Evolutionary conservation across 1,140 invertebrate genomes (phyloP), one percentile per base, ranked within the genome.

Genomic region (Melitaea cinxia): DNA sequence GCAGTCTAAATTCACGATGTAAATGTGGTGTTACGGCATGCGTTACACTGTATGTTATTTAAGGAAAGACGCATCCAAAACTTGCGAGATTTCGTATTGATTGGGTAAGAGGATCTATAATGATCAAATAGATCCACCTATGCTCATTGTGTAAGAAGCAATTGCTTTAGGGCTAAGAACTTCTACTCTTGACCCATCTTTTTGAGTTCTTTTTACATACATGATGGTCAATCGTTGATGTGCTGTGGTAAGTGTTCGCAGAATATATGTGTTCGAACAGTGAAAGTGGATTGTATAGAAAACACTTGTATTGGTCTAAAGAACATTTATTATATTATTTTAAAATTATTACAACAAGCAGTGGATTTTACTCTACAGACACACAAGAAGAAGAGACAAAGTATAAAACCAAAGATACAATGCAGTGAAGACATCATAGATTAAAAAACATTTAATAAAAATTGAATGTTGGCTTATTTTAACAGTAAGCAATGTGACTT

Each of bases 1-100:
- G 75, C 37, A 78, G 39, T 42, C 76, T 71, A 24, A 78, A 78
- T 21, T 77, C 68, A 28, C 76, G 56, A 42, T 78, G 74, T 7
- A 37, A 33, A 58, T 81, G 73, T 7, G 49, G 19, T 2, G 57
- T 75, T 15, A 47, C n/a, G n/a, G n/a, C n/a, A n/a, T n/a, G n/a
- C n/a, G n/a, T n/a, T n/a, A n/a, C n/a, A n/a, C n/a, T 77, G 68
- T 78, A 78, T 0, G 76, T 77, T 10, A 82, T 82, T 19, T 76
- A 79, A 9, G 66, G 26, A 55, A 7, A 37, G 35, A 55, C 54
- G 15, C 60, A 63, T 69, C 55, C 60, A 64, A n/a, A 47, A 69
- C 55, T 63, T 68, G 3, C 66, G 2, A 0, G 59, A 63, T 58
- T 68, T 68, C 0, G 59, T 42, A 42, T 17, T 67, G 33, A 65